These are phyloP conservation scores for Bungarus multicinctus DNA, from an alignment of 2,113 vertebrate genomes.

Conservation along the genomic window DNA sequence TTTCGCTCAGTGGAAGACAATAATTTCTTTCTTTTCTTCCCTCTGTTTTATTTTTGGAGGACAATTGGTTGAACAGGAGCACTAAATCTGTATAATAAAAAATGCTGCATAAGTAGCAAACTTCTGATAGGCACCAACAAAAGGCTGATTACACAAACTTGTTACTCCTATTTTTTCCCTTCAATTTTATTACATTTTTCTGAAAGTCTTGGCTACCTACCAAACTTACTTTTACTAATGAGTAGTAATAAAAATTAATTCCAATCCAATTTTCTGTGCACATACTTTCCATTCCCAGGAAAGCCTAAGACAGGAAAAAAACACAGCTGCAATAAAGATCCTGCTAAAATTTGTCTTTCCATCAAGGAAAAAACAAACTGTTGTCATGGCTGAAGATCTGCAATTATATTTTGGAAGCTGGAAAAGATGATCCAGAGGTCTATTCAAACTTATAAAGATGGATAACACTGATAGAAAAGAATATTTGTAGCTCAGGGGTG, in stretches of 20 bases:
- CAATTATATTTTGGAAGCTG: not conserved
- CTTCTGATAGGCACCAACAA: not conserved
- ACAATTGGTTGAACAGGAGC: not conserved
- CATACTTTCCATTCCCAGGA: not conserved
- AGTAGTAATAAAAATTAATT: not conserved
- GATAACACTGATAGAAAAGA: not conserved
- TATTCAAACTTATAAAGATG: not conserved
- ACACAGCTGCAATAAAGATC: not conserved
- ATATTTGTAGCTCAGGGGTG: not conserved
- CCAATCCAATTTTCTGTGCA: not conserved
- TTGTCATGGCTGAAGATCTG: not conserved
- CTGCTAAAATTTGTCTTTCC: not conserved
- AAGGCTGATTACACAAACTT: not conserved
- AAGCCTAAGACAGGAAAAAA: not conserved
- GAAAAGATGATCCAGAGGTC: not conserved
- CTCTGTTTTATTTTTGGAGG: not conserved
- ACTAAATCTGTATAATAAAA: not conserved
- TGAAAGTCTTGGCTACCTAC: not conserved
- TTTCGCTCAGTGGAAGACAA: constrained; percentile 17
- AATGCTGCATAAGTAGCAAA: not conserved
- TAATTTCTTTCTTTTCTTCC: constrained; percentile 7
- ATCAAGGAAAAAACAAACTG: not conserved
- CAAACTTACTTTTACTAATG: not conserved
- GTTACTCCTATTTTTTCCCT: not conserved
- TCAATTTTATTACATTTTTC: not conserved